These are phyloP conservation scores for Nemopilema nomurai DNA, from an alignment of 30 jellyfish, hydroid and myxozoan species.

Conservation along the genomic window DNA sequence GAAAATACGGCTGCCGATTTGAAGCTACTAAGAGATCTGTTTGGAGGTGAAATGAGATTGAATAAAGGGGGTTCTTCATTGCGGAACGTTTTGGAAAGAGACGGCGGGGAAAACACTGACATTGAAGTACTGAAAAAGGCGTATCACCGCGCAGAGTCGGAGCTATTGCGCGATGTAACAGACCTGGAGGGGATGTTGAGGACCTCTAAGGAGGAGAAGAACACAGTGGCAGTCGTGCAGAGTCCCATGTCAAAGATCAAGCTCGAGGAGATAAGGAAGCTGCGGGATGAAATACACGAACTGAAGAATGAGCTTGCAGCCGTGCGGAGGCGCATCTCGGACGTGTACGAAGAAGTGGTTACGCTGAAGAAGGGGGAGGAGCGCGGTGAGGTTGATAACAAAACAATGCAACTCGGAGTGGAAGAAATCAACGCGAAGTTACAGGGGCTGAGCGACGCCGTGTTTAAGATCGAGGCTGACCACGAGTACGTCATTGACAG, in stretches of 20 bases:
- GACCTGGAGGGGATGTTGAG: conserved; percentile 89
- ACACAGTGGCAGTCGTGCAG: conserved; percentile 89
- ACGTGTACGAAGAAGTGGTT: conserved; percentile 53
- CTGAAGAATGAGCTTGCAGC: conserved; percentile 51
- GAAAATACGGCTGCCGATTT: conserved; percentile 87
- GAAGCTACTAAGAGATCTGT: conserved; percentile 65
- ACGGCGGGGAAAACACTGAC: conserved; percentile 55
- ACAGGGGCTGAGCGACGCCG: conserved; percentile 55
- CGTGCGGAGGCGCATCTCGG: conserved; percentile 39
- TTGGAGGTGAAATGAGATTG: conserved; percentile 43
- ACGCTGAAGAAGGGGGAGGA: conserved; percentile 44
- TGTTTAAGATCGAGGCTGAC: conserved; percentile 71
- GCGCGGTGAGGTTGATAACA: conserved; percentile 28
- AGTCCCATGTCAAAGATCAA: conserved; percentile 98
- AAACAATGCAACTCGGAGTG: conserved; percentile 2
- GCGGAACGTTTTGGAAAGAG: conserved; percentile 30
- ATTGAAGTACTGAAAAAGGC: conserved; percentile 65
- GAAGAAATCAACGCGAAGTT: conserved; percentile 60
- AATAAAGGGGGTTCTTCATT: conserved; percentile 1
- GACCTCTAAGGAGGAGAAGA: conserved; percentile 67
- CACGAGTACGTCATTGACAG: conserved; percentile 81
- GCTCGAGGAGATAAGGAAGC: conserved; percentile 77
- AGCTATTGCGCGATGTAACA: conserved; percentile 78
- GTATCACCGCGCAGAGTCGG: conserved; percentile 83
- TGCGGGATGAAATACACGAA: conserved; percentile 91